Percentiles rank a stretch among this genome's conserved stretches.
These are phyloP conservation scores for Polyommatus icarus DNA, from an alignment of 2,888 invertebrate species.

Conservation along the genomic window DNA sequence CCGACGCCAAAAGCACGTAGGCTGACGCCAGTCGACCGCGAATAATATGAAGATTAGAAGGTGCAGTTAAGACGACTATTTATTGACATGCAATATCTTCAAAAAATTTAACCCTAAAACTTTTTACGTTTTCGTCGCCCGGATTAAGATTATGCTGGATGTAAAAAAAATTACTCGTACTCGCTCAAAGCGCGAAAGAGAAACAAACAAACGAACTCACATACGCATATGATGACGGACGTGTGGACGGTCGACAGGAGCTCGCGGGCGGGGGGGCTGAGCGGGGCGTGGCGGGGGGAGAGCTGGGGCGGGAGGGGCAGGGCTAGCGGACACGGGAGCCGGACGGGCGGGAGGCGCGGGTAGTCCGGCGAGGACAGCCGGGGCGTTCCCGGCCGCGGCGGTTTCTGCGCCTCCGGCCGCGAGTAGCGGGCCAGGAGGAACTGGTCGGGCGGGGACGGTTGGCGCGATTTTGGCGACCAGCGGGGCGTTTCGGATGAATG, in stretches of 20 bases:
- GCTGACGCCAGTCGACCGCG: neutral
- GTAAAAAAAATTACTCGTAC: neutral
- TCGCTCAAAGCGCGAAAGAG: neutral
- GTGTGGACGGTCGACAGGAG: constrained; percentile 3
- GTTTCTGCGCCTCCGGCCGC: neutral
- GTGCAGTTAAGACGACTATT: neutral
- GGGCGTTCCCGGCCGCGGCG: neutral
- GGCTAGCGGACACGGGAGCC: neutral
- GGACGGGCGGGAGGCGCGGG: neutral
- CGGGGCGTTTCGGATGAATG: neutral
- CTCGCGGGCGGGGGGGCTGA: neutral
- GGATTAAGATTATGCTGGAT: neutral
- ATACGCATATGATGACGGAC: neutral
- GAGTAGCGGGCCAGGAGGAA: neutral
- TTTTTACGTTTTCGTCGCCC: neutral
- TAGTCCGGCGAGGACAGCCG: neutral
- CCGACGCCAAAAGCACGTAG: neutral
- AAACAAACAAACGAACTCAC: neutral
- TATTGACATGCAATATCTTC: neutral
- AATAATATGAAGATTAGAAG: neutral
- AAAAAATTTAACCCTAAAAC: neutral
- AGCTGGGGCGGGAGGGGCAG: neutral
- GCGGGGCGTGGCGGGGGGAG: neutral
- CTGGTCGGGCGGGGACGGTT: neutral
- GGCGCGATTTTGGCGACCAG: too few relatives aligned